Conservation (phyloP, 2,888 invertebrate genomes). For the Aleiodes testaceus region DNA sequence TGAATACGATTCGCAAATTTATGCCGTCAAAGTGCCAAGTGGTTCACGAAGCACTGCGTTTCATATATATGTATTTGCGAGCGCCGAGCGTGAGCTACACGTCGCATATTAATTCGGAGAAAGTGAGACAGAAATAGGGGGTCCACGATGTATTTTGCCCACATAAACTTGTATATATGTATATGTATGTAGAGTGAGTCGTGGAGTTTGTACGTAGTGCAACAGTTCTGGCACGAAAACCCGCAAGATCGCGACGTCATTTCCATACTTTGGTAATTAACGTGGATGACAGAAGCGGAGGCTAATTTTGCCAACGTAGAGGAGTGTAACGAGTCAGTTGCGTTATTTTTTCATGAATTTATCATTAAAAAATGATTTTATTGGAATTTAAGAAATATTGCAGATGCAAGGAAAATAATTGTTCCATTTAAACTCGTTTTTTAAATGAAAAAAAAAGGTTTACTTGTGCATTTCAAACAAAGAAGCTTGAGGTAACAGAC, state of each 20-base stretch:
- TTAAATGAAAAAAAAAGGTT: constrained; percentile 15
- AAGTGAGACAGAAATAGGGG: constrained; percentile 10
- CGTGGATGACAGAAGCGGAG: constrained; percentile 34
- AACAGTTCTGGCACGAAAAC: constrained; percentile 44
- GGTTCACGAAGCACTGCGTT: constrained; percentile 43
- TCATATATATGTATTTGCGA: background rate
- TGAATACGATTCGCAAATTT: constrained; percentile 45
- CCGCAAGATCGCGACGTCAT: constrained; percentile 43
- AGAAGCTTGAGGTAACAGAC: constrained; percentile 15
- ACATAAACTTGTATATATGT: background rate
- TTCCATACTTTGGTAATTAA: constrained; percentile 50
- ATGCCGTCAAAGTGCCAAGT: constrained; percentile 53
- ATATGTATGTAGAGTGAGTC: constrained; percentile 12
- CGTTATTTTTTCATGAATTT: constrained; percentile 5
- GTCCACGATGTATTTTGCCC: constrained; percentile 7
- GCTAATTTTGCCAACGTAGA: constrained; percentile 38
- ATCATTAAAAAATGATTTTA: too few species aligned
- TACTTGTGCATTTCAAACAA: constrained; percentile 11
- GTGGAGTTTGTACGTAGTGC: constrained; percentile 22
- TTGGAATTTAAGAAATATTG: too few species aligned
- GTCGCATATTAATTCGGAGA: constrained; percentile 51
- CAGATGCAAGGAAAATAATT: background rate
- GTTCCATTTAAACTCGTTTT: too few species aligned
- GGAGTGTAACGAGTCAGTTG: constrained; percentile 25
- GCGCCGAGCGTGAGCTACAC: constrained; percentile 16